phyloP scores from a whole-genome alignment of 2,113 vertebrate species.

The Ciconia boyciana region DNA sequence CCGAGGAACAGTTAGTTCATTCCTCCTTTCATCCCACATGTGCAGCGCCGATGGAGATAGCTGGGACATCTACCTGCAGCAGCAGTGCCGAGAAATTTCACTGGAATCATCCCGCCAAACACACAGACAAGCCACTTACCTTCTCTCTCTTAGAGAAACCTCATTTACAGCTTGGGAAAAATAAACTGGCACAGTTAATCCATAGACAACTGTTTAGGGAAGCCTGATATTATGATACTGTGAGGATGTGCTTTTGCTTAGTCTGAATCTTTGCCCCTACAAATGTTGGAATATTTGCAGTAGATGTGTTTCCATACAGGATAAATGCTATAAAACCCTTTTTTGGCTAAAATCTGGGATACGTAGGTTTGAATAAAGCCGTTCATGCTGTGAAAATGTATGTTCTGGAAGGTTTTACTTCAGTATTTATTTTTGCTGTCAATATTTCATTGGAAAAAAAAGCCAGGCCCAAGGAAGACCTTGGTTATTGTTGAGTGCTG shows the following conservation, averaged over 20 bases:
- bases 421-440: neutral
- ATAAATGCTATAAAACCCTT: neutral
- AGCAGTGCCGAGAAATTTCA: rapidly evolving
- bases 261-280: neutral
- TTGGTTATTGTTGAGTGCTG: neutral
- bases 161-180: neutral
- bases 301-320: neutral
- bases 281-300: neutral
- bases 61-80: neutral
- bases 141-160: neutral
- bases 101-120: neutral
- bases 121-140: neutral
- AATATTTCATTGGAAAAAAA: neutral
- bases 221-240: neutral
- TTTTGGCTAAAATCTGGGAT: neutral
- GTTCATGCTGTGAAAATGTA: neutral
- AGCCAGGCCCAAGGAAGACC: neutral
- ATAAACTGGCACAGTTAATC: neutral
- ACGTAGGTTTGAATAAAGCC: neutral
- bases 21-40: neutral
- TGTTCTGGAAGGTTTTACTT: neutral
- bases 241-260: neutral
- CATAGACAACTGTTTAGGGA: neutral
- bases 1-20: neutral
- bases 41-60: neutral